phyloP scores from a whole-genome alignment of 2,888 invertebrate species.

The Coronaproctus castanopsis region DNA sequence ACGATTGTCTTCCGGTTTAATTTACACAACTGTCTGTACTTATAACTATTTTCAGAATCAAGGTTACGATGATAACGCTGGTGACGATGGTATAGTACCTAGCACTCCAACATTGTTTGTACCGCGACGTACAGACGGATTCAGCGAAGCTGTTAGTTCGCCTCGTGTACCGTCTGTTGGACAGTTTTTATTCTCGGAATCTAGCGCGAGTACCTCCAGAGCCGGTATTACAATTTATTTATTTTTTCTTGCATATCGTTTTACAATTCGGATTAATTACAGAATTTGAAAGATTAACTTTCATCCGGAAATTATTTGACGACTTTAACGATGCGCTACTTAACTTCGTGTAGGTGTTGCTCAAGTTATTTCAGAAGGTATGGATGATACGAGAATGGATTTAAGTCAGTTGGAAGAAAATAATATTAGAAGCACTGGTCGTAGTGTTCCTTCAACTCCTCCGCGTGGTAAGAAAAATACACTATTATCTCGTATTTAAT shows the following conservation, averaged over 20 bases:
- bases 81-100: slow-evolving; percentile 65
- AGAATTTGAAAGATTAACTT: too few species aligned
- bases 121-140: slow-evolving; percentile 62
- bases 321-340: too few species aligned
- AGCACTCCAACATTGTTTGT: slow-evolving; percentile 72
- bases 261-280: too few species aligned
- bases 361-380: slow-evolving; percentile 37
- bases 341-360: slow-evolving; percentile 25
- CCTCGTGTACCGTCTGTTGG: slow-evolving; percentile 44
- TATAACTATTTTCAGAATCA: too few species aligned
- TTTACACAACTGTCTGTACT: too few species aligned
- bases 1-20: too few species aligned
- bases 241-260: too few species aligned
- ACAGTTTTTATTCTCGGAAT: slow-evolving; percentile 35
- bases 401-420: slow-evolving; percentile 33
- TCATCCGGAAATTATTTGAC: too few species aligned
- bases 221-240: slow-evolving; percentile 2
- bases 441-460: slow-evolving; percentile 46
- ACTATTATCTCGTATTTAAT: not conserved
- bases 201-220: slow-evolving; percentile 1
- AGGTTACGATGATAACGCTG: slow-evolving; percentile 42
- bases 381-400: slow-evolving; percentile 57
- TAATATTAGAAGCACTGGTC: slow-evolving; percentile 28
- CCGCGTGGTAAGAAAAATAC: slow-evolving; percentile 29
- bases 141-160: slow-evolving; percentile 79